Evolutionary conservation across 2,113 vertebrate species (phyloP).

Genomic region (Rhegmatorhina hoffmannsi): DNA sequence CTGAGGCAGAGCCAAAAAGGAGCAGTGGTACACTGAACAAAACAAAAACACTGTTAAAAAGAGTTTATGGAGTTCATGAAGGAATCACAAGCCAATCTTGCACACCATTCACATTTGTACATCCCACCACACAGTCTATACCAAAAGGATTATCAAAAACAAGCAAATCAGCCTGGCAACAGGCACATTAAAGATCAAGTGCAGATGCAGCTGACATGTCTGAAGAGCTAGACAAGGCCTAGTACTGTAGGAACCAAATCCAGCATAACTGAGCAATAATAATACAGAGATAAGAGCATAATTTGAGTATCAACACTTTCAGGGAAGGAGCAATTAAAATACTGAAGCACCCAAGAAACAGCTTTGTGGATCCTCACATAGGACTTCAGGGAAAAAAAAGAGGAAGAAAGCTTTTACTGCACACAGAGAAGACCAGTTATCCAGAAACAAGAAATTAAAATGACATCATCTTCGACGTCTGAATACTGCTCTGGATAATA

Average conservation of each 20-base stretch:
- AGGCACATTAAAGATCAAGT: background rate
- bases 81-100: background rate
- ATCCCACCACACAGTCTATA: background rate
- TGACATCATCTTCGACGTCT: background rate
- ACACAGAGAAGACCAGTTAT: background rate
- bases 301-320: background rate
- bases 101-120: background rate
- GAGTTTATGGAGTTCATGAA: background rate
- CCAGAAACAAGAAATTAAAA: background rate
- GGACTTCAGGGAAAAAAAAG: too few species aligned
- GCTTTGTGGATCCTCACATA: background rate
- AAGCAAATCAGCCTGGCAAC: background rate
- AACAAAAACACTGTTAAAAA: background rate
- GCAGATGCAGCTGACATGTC: background rate
- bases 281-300: background rate
- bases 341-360: background rate
- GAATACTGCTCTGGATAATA: background rate
- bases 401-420: background rate
- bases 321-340: background rate
- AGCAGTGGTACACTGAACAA: background rate
- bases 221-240: background rate
- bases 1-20: background rate
- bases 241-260: background rate
- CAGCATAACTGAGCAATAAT: background rate
- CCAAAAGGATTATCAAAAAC: conserved; percentile 5